A percentile compares a stretch with the other conserved stretches of the same genome.
Conservation (phyloP, 1,140 invertebrate genomes). For the Aphaenogaster rudis region DNA sequence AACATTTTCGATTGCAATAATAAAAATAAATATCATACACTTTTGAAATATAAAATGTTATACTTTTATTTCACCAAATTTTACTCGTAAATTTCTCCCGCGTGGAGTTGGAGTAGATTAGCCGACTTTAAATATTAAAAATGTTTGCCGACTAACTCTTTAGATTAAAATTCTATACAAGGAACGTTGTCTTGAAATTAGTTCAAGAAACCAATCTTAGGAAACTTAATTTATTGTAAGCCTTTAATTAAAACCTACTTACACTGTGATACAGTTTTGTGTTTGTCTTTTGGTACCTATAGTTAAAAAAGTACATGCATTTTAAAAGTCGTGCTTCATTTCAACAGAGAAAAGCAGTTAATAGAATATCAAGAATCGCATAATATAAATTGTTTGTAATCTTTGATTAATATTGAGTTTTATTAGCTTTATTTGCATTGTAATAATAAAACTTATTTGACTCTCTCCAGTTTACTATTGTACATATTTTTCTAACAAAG, state of each 20-base stretch:
- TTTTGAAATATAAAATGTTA: background rate
- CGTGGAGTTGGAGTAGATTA: background rate
- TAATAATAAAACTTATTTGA: background rate
- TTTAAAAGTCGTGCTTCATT: background rate
- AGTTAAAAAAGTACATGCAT: background rate
- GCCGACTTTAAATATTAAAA: background rate
- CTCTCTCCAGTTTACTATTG: background rate
- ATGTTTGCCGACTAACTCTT: background rate
- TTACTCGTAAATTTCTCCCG: background rate
- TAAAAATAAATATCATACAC: constrained; percentile 8
- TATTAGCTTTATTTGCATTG: background rate
- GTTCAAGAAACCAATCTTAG: background rate
- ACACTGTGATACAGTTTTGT: background rate
- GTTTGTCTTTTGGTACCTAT: background rate
- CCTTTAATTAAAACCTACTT: constrained; percentile 14
- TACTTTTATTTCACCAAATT: background rate
- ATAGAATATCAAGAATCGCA: background rate
- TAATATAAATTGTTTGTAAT: background rate
- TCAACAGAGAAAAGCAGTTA: background rate
- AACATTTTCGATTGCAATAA: background rate
- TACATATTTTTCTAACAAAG: background rate
- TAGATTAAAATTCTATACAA: constrained; percentile 30
- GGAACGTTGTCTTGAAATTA: background rate
- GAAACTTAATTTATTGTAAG: constrained; percentile 18
- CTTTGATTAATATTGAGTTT: background rate